Conservation (phyloP, 2,888 invertebrate species). For the Sclerodermus sp. region DNA sequence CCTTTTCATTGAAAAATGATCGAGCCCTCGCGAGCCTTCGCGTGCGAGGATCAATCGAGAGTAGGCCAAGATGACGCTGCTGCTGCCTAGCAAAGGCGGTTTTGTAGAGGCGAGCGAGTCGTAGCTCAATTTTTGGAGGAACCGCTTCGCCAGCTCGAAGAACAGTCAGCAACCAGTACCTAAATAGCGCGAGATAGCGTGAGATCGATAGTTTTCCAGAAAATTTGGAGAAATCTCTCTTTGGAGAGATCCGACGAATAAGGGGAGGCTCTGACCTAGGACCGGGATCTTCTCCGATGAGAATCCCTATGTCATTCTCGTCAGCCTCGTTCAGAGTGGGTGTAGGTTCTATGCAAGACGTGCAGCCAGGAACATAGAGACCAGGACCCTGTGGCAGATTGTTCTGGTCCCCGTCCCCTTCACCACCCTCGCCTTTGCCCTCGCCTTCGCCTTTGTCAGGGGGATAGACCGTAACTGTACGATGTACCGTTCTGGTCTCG, state of each 20-base stretch:
- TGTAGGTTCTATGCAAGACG: conserved; percentile 49
- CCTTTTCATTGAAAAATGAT: no score
- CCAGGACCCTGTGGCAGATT: conserved; percentile 9
- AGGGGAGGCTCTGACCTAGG: conserved; percentile 45
- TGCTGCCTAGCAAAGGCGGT: conserved; percentile 83
- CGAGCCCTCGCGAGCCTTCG: conserved; percentile 27
- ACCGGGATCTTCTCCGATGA: conserved; percentile 51
- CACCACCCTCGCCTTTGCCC: conserved; percentile 5
- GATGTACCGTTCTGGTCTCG: conserved; percentile 50
- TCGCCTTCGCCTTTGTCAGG: conserved; percentile 23
- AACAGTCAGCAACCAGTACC: conserved; percentile 83
- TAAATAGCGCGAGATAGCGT: conserved; percentile 20
- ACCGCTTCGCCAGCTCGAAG: conserved; percentile 63
- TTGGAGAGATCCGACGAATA: no score
- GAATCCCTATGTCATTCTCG: conserved; percentile 48
- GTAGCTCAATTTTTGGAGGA: conserved; percentile 68
- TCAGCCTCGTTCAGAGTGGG: conserved; percentile 41
- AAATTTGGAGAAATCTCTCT: no score
- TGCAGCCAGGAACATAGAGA: conserved; percentile 36
- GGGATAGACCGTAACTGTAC: conserved; percentile 47
- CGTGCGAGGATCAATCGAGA: conserved; percentile 56
- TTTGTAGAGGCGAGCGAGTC: conserved; percentile 76
- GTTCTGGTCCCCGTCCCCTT: neutral
- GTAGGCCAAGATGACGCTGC: conserved; percentile 76
- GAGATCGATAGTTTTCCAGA: no score